Evolutionary conservation across 2,113 vertebrate genomes (phyloP), one percentile per base, ranked within the genome.

Genomic region (Porphyrio hochstetteri): DNA sequence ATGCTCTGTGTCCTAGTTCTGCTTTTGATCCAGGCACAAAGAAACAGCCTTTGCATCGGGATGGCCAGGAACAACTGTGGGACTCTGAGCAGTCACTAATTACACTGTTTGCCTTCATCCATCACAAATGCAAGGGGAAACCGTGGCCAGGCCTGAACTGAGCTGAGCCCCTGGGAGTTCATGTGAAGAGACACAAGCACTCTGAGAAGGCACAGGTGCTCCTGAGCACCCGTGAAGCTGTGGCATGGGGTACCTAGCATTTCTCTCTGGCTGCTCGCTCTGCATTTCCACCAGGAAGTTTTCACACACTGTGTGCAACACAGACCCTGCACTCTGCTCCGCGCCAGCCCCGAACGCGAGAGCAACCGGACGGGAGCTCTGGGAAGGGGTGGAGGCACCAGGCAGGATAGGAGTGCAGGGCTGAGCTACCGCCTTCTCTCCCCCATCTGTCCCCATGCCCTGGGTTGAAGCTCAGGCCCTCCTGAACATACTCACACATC

Each of bases 1-100:
- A 77, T 20, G n/a, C 63, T 94, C 56, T 84, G 31, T n/a, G n/a
- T 86, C 88, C 92, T 89, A 82, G 92, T 84, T 93, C 72, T 79
- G 76, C 90, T 88, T 93, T 90, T 93, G 56, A 92, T 81, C 36
- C 21, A 13, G 4, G 64, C 79, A 64, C 31, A 57, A 68, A 85
- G 82, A 86, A 87, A 80, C 38, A 75, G 70, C 82, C 64, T 72
- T 67, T 4, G 1, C 42, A 29, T 56, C 1, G 1, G 50, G 75
- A 28, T 5, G 1, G 33, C 84, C 84, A 90, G 77, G 67, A 95
- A 76, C 53, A 90, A 50, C 79, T 67, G 56, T 15, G 57, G 42
- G 77, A 76, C 74, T 84, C 88, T 44, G 77, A 90, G 80, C 52
- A 60, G 35, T 67, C 44, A 1, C 76, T 81, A 33, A 64, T 68